Base-by-base conservation (phyloP, 2,888 invertebrate species). In the Drosophila atripex region DNA sequence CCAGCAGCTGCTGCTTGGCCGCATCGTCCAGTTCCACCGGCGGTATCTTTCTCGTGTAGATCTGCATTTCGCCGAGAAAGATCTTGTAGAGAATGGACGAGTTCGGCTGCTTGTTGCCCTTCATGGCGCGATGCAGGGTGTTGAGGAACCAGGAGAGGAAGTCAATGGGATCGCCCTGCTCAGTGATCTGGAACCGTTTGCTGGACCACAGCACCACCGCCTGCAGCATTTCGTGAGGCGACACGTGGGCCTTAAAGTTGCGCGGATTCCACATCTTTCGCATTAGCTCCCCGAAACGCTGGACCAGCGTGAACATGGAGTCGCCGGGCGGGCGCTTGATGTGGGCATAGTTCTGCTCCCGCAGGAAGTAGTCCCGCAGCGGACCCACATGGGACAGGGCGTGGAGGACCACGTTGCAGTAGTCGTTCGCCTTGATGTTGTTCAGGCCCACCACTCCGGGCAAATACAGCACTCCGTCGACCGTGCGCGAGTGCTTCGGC, bases 401-500 rank as follows among this genome's bases (percentile, higher is more conserved):
- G 96, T 99, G 91, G 58, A 99, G 93, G 59, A 99, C 97, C 50
- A 99, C 99, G 93, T 99, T 99, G 91, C 99, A 99, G 90, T 99
- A 99, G 92, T 99, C 99, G 92, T 99, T 99, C 3, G 98, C 99
- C 92, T 99, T 99, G 80, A 99, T 99, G 91, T 99, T 99, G 90
- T 99, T 99, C 51, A 99, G 93, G 0, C 96, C 96, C 18, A 99
- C 98, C 88, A 99, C 98, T 61, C 98, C 99, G 3, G 99, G 99
- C 89, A 97, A 94, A 91, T 99, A 99, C 90, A 98, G 94, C 0
- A 84, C 57, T 9, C 98, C 98, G 92, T 99, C 99, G 75, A 98
- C 98, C 0, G 99, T 99, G 87, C 99, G 93, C 0, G 97, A 98
- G 92, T 97, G 93, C 91, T 98, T 98, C 7, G 91, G 92, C 47